Evolutionary conservation across 2,113 vertebrate species (phyloP).

Genomic region (Cygnus atratus): DNA sequence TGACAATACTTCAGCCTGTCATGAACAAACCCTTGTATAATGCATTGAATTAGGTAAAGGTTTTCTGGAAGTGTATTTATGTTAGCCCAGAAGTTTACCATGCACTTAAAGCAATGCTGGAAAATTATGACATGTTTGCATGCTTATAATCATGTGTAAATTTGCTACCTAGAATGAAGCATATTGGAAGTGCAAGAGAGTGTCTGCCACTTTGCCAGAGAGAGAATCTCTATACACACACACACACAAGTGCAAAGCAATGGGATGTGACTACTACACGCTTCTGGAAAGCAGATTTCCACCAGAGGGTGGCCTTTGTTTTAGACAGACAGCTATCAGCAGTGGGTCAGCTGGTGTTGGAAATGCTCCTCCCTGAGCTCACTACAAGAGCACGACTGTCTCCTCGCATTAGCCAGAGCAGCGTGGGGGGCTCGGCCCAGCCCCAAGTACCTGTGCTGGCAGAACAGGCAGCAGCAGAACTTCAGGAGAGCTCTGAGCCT

Average conservation of each 20-base stretch:
- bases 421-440: no score
- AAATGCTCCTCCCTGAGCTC: neutral
- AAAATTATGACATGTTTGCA: rapidly evolving
- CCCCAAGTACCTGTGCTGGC: no score
- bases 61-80: neutral
- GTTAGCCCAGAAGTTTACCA: neutral
- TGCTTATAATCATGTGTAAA: neutral
- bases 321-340: neutral
- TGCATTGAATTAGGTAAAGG: rapidly evolving
- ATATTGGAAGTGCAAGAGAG: neutral
- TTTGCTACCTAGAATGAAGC: neutral
- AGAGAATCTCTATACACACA: neutral
- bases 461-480: no score
- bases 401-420: neutral
- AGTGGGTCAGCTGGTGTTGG: neutral
- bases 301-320: neutral
- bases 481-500: no score
- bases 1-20: neutral
- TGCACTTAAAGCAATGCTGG: neutral
- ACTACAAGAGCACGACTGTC: neutral
- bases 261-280: conserved; percentile 28
- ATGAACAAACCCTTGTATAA: neutral
- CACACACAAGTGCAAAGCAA: neutral
- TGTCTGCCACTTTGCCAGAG: neutral
- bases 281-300: conserved; percentile 44